phyloP scores from a whole-genome alignment of 2,113 vertebrate genomes.

The Greenwoodochromis staneri region DNA sequence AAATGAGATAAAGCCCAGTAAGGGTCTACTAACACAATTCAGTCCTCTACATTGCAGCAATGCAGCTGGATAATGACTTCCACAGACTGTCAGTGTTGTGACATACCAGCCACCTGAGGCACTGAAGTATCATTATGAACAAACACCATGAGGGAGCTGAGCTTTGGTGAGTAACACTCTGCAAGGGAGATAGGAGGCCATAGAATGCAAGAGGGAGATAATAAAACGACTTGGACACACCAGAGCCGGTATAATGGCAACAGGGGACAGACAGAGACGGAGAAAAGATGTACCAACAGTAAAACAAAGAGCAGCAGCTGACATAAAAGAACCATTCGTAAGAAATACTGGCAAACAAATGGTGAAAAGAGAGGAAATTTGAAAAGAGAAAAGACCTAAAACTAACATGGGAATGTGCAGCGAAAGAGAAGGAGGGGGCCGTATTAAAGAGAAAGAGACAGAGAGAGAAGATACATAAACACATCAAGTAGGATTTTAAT shows the following conservation, averaged over 20 bases:
- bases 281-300: neutral
- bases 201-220: neutral
- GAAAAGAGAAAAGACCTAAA: neutral
- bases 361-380: neutral
- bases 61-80: slow-evolving; percentile 23
- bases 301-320: neutral
- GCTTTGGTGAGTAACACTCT: neutral
- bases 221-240: neutral
- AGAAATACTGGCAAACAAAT: neutral
- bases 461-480: neutral
- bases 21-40: neutral
- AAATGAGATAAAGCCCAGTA: neutral
- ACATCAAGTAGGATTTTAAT: neutral
- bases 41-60: neutral
- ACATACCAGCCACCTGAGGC: slow-evolving; percentile 10
- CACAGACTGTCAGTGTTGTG: neutral
- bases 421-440: neutral
- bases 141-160: neutral
- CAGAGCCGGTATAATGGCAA: neutral
- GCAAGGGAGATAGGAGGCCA: neutral
- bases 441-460: neutral
- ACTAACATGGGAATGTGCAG: neutral
- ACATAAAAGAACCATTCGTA: neutral
- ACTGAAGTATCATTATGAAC: slow-evolving; percentile 1
- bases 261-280: neutral